Base-by-base conservation (phyloP, 2,113 vertebrate genomes). In the Melanostigma gelatinosum region DNA sequence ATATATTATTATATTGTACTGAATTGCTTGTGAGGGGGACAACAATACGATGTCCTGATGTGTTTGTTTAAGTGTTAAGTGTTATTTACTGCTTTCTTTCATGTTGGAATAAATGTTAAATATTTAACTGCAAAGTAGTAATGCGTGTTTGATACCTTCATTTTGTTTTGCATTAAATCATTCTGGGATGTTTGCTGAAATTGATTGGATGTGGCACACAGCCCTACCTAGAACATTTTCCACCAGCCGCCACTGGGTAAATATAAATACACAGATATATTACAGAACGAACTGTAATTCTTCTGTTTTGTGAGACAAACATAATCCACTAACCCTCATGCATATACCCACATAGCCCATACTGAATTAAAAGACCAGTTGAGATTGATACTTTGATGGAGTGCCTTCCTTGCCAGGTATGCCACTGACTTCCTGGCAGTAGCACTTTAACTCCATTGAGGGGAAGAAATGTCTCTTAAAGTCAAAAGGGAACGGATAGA, bases 311-410 rank as follows among this genome's bases (percentile, higher is more conserved):
- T 54, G 20, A 54, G 22, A 50, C 18, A 54, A 69, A 62, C 27
- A 24, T 36, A 11, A 62, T 62, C 48, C 18, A 52, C 52, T 11
- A 8, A 42, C 40, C 13, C 38, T 24, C 48, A 80, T 8, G 65
- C 64, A 40, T 13, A 54, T 13, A 54, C 12, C 58, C 29, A 34
- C 20, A 71, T 24, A 34, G 11, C 16, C 11, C 0, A 22, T 67
- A 67, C 11, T 62, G 50, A 48, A 46, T 74, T 84, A 46, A 65
- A 55, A 57, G n/a, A 52, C 24, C 20, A 22, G 42, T 20, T 54
- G 29, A 80, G 73, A 70, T 24, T 42, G 58, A 85, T 27, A 20
- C 75, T 72, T 80, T 62, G 72, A 80, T 76, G 36, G 65, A 15
- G 71, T 6, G 1, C 12, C 46, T 63, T 67, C 38, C 10, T 34